Percentiles rank a stretch among this genome's conserved stretches.
These are phyloP conservation scores for Sphinx pinastri DNA, from an alignment of 2,888 invertebrate genomes.

Conservation along the genomic window DNA sequence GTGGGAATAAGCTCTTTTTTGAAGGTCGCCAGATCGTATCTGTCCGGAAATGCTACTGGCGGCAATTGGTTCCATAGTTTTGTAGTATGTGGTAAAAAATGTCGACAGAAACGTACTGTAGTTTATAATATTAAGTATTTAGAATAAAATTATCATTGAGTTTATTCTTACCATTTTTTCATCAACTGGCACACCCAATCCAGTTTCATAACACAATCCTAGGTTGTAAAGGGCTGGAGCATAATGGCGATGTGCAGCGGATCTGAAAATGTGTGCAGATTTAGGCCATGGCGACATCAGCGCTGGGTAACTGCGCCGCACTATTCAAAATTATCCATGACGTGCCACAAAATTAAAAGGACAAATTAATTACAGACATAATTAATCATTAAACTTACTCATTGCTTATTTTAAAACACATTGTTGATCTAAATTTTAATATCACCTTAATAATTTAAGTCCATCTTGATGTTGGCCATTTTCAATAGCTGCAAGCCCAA, in stretches of 20 bases:
- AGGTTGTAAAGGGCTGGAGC: slow-evolving; percentile 87
- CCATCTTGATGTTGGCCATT: slow-evolving; percentile 81
- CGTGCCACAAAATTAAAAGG: too few relatives aligned
- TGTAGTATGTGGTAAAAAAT: too few relatives aligned
- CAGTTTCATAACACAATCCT: slow-evolving; percentile 87
- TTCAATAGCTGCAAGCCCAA: slow-evolving; percentile 84
- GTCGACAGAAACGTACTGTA: too few relatives aligned
- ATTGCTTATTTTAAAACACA: too few relatives aligned
- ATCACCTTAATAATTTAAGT: slow-evolving; percentile 81
- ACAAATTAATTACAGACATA: too few relatives aligned
- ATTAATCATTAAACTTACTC: too few relatives aligned
- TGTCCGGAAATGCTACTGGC: too few relatives aligned
- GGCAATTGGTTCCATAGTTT: too few relatives aligned
- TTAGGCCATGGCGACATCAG: background rate
- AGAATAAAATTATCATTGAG: background rate
- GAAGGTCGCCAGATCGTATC: too few relatives aligned
- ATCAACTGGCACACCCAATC: slow-evolving; percentile 85
- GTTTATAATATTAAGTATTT: background rate
- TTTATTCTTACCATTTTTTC: slow-evolving; percentile 76
- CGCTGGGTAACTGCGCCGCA: background rate
- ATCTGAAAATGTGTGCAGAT: slow-evolving; percentile 51
- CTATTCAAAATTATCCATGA: too few relatives aligned
- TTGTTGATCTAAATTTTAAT: background rate
- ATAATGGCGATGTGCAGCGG: slow-evolving; percentile 84
- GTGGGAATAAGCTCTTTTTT: too few relatives aligned